phyloP scores from a whole-genome alignment of 2,888 invertebrate genomes.

The Philhelius pedissequus region DNA sequence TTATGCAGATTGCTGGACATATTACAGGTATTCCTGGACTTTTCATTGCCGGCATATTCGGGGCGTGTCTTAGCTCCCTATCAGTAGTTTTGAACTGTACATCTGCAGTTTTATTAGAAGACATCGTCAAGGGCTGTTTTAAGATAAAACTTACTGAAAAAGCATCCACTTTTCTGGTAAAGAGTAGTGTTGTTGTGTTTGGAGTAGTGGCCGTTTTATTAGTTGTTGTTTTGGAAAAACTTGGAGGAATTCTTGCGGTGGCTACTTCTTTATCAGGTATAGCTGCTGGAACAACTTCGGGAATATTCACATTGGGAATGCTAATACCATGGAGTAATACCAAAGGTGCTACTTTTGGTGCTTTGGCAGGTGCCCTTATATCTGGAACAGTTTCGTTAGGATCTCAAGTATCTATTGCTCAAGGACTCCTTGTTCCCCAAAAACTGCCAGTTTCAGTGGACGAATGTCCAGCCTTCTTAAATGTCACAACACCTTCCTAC shows the following conservation, averaged over 20 bases:
- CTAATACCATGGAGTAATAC: slow-evolving; percentile 89
- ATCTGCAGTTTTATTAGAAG: slow-evolving; percentile 90
- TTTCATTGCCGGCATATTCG: slow-evolving; percentile 92
- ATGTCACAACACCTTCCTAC: slow-evolving; percentile 68
- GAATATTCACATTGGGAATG: slow-evolving; percentile 91
- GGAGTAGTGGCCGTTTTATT: slow-evolving; percentile 84
- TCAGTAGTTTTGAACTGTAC: slow-evolving; percentile 94
- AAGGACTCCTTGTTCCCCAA: slow-evolving; percentile 81
- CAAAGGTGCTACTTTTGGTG: slow-evolving; percentile 83
- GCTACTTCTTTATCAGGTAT: slow-evolving; percentile 88
- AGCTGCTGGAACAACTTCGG: slow-evolving; percentile 90
- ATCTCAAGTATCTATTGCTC: slow-evolving; percentile 83
- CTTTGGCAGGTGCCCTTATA: slow-evolving; percentile 82
- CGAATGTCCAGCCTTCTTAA: slow-evolving; percentile 74
- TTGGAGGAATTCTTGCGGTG: slow-evolving; percentile 90
- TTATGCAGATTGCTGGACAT: slow-evolving; percentile 87
- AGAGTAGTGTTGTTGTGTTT: slow-evolving; percentile 82
- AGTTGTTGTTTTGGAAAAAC: slow-evolving; percentile 85
- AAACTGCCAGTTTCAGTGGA: slow-evolving; percentile 80
- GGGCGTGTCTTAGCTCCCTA: slow-evolving; percentile 92
- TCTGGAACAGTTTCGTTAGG: slow-evolving; percentile 85
- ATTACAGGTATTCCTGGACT: slow-evolving; percentile 90
- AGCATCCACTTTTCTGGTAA: slow-evolving; percentile 83
- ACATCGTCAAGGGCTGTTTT: slow-evolving; percentile 87
- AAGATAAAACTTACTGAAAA: slow-evolving; percentile 82